Conservation (phyloP, 1,140 invertebrate genomes). For the Drosophila sucinea region DNA sequence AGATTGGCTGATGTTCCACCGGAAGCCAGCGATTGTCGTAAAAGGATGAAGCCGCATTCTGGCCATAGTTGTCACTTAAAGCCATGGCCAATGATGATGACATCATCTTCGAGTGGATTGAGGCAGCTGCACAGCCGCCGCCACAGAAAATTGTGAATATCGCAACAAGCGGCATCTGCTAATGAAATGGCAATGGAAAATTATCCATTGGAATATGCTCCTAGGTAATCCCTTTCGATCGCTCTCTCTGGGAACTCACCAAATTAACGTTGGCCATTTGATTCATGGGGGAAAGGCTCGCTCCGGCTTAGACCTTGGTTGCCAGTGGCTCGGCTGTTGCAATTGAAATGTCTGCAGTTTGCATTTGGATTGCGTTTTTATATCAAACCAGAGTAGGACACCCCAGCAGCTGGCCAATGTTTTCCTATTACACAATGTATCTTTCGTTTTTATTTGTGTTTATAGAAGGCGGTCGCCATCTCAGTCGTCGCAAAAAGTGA, state of each 20-base stretch:
- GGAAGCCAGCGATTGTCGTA: conserved; percentile 69
- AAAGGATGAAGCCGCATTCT: conserved; percentile 38
- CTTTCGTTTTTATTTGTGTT: conserved; percentile 40
- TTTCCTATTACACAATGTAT: conserved; percentile 69
- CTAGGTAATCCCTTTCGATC: too few relatives aligned
- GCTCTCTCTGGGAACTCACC: conserved; percentile 40
- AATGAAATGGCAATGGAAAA: conserved; percentile 22
- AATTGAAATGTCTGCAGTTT: conserved; percentile 62
- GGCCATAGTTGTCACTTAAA: conserved; percentile 31
- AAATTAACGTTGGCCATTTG: conserved; percentile 61
- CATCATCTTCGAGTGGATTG: conserved; percentile 17
- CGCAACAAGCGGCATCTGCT: conserved; percentile 65
- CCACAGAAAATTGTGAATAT: conserved; percentile 52
- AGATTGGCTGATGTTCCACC: conserved; percentile 45
- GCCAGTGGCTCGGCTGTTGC: conserved; percentile 46
- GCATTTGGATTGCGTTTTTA: conserved; percentile 55
- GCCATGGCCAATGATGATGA: conserved; percentile 20
- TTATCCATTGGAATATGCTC: not conserved
- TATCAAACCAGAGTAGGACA: conserved; percentile 60
- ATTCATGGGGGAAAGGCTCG: conserved; percentile 26
- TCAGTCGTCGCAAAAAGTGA: conserved; percentile 53
- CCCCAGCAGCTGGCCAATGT: conserved; percentile 22
- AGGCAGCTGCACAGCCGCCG: conserved; percentile 18
- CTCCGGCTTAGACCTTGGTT: conserved; percentile 39
- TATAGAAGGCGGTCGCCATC: conserved; percentile 56